A percentile compares a stretch with the other conserved stretches of the same genome.
Conservation (phyloP, 2,113 vertebrate species). For the Cromileptes altivelis region DNA sequence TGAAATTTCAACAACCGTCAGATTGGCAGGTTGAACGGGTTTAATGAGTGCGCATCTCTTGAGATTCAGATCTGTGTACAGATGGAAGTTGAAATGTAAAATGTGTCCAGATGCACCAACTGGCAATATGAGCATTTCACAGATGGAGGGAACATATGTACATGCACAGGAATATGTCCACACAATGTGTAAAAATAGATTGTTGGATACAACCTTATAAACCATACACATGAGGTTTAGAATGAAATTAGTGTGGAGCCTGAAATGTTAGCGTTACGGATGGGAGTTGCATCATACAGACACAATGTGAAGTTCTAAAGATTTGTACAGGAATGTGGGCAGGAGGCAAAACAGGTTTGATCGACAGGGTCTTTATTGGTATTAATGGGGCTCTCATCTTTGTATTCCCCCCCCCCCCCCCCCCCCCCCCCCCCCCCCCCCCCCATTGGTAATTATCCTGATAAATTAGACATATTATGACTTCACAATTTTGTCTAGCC, state of each 20-base stretch:
- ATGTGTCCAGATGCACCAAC: conserved; percentile 32
- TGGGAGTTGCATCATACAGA: neutral
- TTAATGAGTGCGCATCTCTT: neutral
- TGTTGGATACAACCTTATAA: neutral
- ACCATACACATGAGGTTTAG: neutral
- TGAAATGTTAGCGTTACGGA: neutral
- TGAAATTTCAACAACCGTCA: conserved; percentile 27
- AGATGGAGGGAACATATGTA: conserved; percentile 54
- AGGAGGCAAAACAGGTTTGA: neutral
- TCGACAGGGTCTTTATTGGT: neutral
- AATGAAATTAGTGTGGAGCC: neutral
- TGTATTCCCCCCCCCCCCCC: neutral
- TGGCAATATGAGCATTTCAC: conserved; percentile 10
- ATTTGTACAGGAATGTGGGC: too few species aligned
- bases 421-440: too few species aligned
- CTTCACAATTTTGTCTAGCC: neutral
- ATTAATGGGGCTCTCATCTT: neutral
- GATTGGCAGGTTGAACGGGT: conserved; percentile 9
- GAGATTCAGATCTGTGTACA: conserved; percentile 3
- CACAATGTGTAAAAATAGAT: neutral
- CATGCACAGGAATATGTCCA: conserved; percentile 5
- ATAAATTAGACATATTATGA: neutral
- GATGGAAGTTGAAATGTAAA: conserved; percentile 30
- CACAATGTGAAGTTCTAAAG: neutral
- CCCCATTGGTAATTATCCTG: neutral